Base-by-base conservation (phyloP, 2,113 vertebrate genomes). In the Eolophus roseicapilla region DNA sequence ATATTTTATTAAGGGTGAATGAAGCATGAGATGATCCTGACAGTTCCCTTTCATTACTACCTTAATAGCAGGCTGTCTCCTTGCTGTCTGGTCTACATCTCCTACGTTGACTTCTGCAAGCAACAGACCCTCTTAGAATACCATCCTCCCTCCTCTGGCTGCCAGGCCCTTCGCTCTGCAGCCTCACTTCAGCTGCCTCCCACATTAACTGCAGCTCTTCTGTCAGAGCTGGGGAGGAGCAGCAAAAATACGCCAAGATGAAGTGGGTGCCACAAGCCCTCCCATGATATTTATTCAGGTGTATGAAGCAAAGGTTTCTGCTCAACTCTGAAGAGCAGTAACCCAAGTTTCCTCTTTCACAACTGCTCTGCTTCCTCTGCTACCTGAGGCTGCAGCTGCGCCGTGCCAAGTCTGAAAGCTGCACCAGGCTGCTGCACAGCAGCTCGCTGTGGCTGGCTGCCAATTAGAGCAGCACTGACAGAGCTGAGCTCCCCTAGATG, bases 41-140 rank as follows among this genome's bases (percentile, higher is more conserved):
- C 12, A 46, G 15, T 7, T 73, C 10, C 47, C 62, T 23, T 29
- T 21, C 0, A 0, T 15, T 29, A 39, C 24, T 53, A 57, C 23
- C 63, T 0, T 7, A 14, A 39, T 2, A 62, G 21, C 29, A 82
- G 15, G 33, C 23, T 55, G 50, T 17, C 29, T 71, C 23, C 35
- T 46, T 44, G 16, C 14, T 39, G 14, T 52, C 52, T 31, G 28
- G 52, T 3, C 65, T 41, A 20, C 21, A 28, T 23, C 23, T 53
- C 35, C 47, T 16, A 23, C 0, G 0, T 11, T 17, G 5, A 57
- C 41, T 52, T 44, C 44, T 82, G 63, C 71, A 70, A 60, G 50
- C 87, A 41, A 10, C 24, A 73, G 29, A 13, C 44, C 24, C 8
- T 19, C 11, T 23, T 10, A 37, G 27, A 88, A 17, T 5, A 43